Percentiles rank a stretch among this genome's conserved stretches.
These are phyloP conservation scores for honey bee (Apis mellifera) DNA, from an alignment of 1,140 invertebrate species.

Conservation along the genomic window Amel_HAv3.1 CM009934.2:3145001-3145500, in stretches of 20 bases:
- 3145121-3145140: background rate
- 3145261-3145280: background rate
- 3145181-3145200: background rate
- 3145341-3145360: too few relatives aligned
- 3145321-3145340: too few relatives aligned
- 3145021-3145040: slow-evolving; percentile 29
- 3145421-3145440: too few relatives aligned
- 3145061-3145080: background rate
- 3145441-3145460: too few relatives aligned
- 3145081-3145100: background rate
- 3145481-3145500: too few relatives aligned
- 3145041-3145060: slow-evolving; percentile 21
- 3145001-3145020: slow-evolving; percentile 13
- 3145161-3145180: slow-evolving; percentile 29
- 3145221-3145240: background rate
- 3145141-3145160: background rate
- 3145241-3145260: background rate
- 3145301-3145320: too few relatives aligned
- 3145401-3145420: too few relatives aligned
- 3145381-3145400: too few relatives aligned
- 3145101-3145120: background rate
- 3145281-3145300: too few relatives aligned
- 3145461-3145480: too few relatives aligned
- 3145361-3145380: too few relatives aligned
- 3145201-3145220: slow-evolving; percentile 7